Evolutionary conservation across 1,140 invertebrate genomes (phyloP).

Genomic region (Drosophila sp.): DNA sequence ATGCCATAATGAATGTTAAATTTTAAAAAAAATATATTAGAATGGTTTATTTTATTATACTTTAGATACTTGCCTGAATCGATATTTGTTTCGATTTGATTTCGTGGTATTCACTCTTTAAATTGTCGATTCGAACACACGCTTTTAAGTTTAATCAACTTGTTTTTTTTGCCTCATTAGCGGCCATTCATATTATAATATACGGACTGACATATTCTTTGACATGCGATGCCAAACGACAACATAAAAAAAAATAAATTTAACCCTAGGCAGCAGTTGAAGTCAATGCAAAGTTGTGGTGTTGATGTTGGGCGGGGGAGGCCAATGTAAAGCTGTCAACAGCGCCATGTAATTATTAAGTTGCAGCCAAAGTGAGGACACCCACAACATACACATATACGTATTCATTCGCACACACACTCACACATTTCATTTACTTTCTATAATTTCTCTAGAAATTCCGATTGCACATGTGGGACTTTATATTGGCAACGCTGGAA

Average conservation of each 20-base stretch:
- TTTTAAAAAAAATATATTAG: too few species aligned
- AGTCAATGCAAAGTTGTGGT: neutral
- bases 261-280: slow-evolving; percentile 25
- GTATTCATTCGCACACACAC: slow-evolving; percentile 5
- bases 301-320: neutral
- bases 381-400: slow-evolving; percentile 34
- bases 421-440: slow-evolving; percentile 73
- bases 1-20: too few species aligned
- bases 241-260: slow-evolving; percentile 8
- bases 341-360: slow-evolving; percentile 67
- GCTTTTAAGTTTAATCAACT: slow-evolving; percentile 12
- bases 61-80: too few species aligned
- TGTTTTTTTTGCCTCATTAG: slow-evolving; percentile 48
- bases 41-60: too few species aligned
- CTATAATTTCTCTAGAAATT: slow-evolving; percentile 83
- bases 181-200: slow-evolving; percentile 44
- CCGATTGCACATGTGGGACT: slow-evolving; percentile 82
- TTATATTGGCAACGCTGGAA: slow-evolving; percentile 76
- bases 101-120: neutral
- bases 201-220: slow-evolving; percentile 27
- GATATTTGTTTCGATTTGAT: too few species aligned
- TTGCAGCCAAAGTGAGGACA: slow-evolving; percentile 43
- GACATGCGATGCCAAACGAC: slow-evolving; percentile 40
- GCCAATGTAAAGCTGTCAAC: slow-evolving; percentile 63
- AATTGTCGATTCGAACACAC: neutral